Percentiles rank a stretch among this genome's conserved stretches.
phyloP scores from a whole-genome alignment of 92 coral and sea anemone species.

The Galaxea fascicularis region DNA sequence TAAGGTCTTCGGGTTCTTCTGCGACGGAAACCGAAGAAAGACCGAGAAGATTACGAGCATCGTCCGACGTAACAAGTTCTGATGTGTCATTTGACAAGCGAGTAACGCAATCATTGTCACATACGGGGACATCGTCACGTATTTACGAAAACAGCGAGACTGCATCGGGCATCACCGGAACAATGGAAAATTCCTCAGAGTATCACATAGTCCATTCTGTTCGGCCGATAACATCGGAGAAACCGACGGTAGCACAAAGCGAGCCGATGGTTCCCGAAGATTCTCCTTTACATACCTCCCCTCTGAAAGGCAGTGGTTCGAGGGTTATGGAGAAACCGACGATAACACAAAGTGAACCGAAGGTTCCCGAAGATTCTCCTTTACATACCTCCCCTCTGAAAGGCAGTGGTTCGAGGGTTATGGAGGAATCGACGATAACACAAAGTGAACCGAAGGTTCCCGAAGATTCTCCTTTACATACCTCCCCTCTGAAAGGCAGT shows the following conservation, averaged over 20 bases:
- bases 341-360: conserved; percentile 31
- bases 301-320: conserved; percentile 29
- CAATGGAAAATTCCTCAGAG: not conserved
- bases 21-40: not conserved
- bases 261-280: conserved; percentile 40
- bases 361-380: conserved; percentile 29
- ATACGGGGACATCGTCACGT: conserved; percentile 25
- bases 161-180: not conserved
- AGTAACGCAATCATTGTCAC: conserved; percentile 5
- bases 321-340: conserved; percentile 52
- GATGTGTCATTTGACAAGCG: not conserved
- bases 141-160: conserved; percentile 15
- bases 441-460: conserved; percentile 39
- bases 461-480: conserved; percentile 29
- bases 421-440: conserved; percentile 10
- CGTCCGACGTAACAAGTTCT: conserved; percentile 10
- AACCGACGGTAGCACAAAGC: conserved; percentile 9
- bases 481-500: too few species aligned
- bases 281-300: conserved; percentile 21
- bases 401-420: too few species aligned
- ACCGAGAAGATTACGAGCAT: not conserved
- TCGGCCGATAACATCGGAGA: conserved; percentile 16
- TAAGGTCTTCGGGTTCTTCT: conserved; percentile 5
- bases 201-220: conserved; percentile 19
- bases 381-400: conserved; percentile 8